Conservation (phyloP, 1,140 invertebrate genomes). For the Mesaphorura yosii region DNA sequence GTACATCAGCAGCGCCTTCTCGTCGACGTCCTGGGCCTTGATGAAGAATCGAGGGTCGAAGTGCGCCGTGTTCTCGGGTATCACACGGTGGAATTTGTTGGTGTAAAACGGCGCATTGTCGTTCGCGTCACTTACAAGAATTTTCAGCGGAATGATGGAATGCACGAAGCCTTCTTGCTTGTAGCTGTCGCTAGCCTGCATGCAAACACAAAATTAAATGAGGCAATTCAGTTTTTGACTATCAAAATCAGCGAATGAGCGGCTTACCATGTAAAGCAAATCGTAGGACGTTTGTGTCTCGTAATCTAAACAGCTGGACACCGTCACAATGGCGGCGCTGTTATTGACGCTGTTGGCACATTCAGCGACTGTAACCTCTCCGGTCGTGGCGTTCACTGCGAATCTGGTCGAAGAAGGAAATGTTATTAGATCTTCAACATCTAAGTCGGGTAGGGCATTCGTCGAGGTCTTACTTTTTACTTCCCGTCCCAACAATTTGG, state of each 20-base stretch:
- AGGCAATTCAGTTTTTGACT: neutral
- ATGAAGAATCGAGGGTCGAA: slow-evolving; percentile 62
- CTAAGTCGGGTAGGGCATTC: neutral
- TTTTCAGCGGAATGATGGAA: slow-evolving; percentile 57
- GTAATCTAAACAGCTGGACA: slow-evolving; percentile 65
- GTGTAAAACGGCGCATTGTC: slow-evolving; percentile 72
- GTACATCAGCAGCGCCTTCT: slow-evolving; percentile 66
- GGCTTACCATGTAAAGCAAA: slow-evolving; percentile 63
- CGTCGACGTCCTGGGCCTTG: slow-evolving; percentile 64
- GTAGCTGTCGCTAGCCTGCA: slow-evolving; percentile 54
- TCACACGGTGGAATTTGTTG: slow-evolving; percentile 57
- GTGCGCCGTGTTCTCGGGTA: slow-evolving; percentile 67
- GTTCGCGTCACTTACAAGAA: slow-evolving; percentile 66
- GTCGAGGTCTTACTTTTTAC: slow-evolving; percentile 46
- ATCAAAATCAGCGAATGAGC: slow-evolving; percentile 1
- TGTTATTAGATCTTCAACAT: neutral
- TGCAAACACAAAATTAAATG: slow-evolving; percentile 3
- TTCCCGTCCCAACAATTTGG: slow-evolving; percentile 66
- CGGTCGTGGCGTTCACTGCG: slow-evolving; percentile 61
- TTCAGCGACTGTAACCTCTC: slow-evolving; percentile 64
- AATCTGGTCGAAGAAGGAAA: slow-evolving; percentile 46
- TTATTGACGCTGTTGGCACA: slow-evolving; percentile 47
- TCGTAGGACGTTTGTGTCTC: slow-evolving; percentile 71
- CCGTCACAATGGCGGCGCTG: slow-evolving; percentile 14
- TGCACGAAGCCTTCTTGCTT: slow-evolving; percentile 29